Base-by-base conservation (phyloP, 2,888 invertebrate species). In the Autographa gamma region DNA sequence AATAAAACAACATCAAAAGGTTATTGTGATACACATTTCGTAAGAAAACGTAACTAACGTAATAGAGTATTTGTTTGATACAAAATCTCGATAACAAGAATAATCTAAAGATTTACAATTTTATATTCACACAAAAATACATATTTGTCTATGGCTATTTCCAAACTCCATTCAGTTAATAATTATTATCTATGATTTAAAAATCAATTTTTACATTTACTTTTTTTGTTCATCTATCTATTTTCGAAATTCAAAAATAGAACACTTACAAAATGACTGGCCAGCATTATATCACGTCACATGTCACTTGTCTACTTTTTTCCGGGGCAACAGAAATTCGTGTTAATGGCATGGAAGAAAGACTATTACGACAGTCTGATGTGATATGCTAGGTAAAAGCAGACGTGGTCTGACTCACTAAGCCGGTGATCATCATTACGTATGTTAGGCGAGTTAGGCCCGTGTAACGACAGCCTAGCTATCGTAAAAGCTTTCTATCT, bases 321-420 rank as follows among this genome's bases (percentile, higher is more conserved):
- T 78, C 66, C 73, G 65, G 61, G 58, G 60, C 61, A 60, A 63
- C 63, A 62, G 41, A 31, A 71, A 81, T 73, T 74, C 77, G 71
- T 79, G 83, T 71, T 79, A 83, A 76, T 72, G 66, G 71, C 63
- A 65, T 82, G 60, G 70, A 82, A 81, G 83, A 86, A 82, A 84
- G 70, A 73, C 19, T 70, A 43, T 86, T 81, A 80, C 74, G 79
- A 74, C 83, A 85, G 25, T 25, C 19, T 71, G 77, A 74, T 78
- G 78, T 73, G 78, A 69, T n/a, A n/a, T 77, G 73, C 67, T 76
- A 78, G 71, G 70, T 79, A 83, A 82, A 86, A 63, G 25, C 2
- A 14, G 34, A 77, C 73, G 74, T 77, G 80, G 64, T 66, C 66
- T 13, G 65, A 69, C 56, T 66, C 25, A 56, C 48, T 59, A 65